phyloP scores from a whole-genome alignment of 2,113 vertebrate species.

The Pyxicephalus adspersus region DNA sequence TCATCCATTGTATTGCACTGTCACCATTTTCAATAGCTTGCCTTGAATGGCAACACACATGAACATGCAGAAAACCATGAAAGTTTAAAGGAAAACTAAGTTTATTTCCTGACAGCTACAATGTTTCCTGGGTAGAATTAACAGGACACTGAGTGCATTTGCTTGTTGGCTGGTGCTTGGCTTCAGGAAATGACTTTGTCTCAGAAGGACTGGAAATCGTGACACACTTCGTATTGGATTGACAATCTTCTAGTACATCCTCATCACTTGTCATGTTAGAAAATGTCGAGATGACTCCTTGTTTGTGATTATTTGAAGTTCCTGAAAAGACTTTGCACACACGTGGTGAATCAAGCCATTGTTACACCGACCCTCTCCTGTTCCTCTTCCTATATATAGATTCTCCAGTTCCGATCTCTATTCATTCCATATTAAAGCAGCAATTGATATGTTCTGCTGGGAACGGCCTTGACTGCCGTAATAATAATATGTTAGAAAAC shows the following conservation, averaged over 20 bases:
- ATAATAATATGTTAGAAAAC: conserved; percentile 7
- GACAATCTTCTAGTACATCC: neutral
- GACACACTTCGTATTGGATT: too few relatives aligned
- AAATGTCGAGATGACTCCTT: neutral
- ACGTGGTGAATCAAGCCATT: conserved; percentile 33
- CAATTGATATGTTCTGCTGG: conserved; percentile 11
- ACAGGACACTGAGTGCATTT: too few relatives aligned
- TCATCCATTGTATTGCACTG: too few relatives aligned
- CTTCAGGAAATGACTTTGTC: too few relatives aligned
- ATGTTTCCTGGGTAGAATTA: too few relatives aligned
- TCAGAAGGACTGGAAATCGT: too few relatives aligned
- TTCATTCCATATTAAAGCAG: conserved; percentile 1
- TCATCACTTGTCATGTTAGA: neutral
- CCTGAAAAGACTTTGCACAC: neutral
- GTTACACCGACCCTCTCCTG: conserved; percentile 29
- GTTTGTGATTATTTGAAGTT: conserved; percentile 1
- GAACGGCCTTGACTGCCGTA: conserved; percentile 9
- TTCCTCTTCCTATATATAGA: conserved; percentile 50
- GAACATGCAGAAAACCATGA: too few relatives aligned
- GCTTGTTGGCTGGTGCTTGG: too few relatives aligned
- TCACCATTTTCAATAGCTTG: too few relatives aligned
- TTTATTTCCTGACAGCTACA: too few relatives aligned
- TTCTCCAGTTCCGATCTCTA: neutral
- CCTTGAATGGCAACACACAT: too few relatives aligned
- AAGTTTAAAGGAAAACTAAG: too few relatives aligned